Evolutionary conservation across 2,797 vertebrate genomes (phyloP), one percentile per base, ranked within the genome.

Genomic region (Eutrigla gurnardus): DNA sequence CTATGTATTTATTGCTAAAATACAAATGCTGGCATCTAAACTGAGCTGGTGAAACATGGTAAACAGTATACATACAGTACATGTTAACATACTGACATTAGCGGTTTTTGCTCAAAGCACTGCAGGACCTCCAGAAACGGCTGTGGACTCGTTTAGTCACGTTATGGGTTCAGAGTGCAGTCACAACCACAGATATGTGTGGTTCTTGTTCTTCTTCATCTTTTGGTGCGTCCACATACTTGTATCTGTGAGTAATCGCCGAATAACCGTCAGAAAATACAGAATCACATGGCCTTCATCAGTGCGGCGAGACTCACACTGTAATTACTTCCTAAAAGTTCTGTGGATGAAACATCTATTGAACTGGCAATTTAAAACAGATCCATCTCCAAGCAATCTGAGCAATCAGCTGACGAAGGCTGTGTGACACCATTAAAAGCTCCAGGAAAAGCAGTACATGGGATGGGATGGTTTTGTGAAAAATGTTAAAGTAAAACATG

Each of bases 171-270:
- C 25, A 75, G 14, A 2, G 25, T 45, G 11, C 39, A 70, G 53
- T 70, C 62, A 75, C 1, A 6, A 61, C 76, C 64, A 54, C 72
- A 70, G 58, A 75, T 42, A 62, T 73, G 39, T 74, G 40, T 57
- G 61, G 42, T 65, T 14, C 0, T 25, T 33, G 65, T 46, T 49
- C 18, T 53, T 42, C 36, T 53, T 73, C 0, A 66, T 73, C 3
- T 42, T 63, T 42, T 49, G 18, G 45, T 58, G 9, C 2, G 54
- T 55, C 11, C 45, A 62, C 53, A 77, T 64, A 7, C 40, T 59
- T 70, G n/a, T 54, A 43, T 71, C 77, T 67, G 25, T 55, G n/a
- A 70, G 43, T 43, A 42, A 68, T 62, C 3, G 4, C 18, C 36
- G 14, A 65, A 33, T 35, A 35, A 36, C 10, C 25, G 0, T 49